Conservation (phyloP, 2,888 invertebrate species). For the Zootermopsis nevadensis region DNA sequence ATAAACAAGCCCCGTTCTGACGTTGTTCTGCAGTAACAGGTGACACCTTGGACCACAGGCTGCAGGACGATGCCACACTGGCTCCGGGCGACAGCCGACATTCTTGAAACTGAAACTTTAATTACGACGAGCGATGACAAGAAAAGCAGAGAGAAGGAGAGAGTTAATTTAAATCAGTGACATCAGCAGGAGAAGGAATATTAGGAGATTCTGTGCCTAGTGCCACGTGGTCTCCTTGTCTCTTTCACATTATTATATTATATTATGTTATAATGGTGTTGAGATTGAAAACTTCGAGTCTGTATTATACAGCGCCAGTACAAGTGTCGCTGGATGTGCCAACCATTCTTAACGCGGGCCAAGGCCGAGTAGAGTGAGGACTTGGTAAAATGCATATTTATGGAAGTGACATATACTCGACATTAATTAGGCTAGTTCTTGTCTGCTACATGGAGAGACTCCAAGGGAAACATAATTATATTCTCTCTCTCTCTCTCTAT, state of each 20-base stretch:
- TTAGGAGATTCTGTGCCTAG: background rate
- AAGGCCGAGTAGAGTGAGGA: background rate
- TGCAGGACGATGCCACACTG: background rate
- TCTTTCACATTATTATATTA: background rate
- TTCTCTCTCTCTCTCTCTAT: background rate
- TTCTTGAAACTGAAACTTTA: slow-evolving; percentile 6
- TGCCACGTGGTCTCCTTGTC: background rate
- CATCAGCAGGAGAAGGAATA: background rate
- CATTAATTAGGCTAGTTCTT: background rate
- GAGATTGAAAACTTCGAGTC: background rate
- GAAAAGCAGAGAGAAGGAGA: background rate
- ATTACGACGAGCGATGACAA: slow-evolving; percentile 1
- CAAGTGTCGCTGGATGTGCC: background rate
- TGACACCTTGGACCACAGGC: background rate
- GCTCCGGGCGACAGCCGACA: background rate
- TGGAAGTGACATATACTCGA: background rate
- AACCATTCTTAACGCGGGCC: background rate
- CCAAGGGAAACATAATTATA: background rate
- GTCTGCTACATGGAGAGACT: background rate
- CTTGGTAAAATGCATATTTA: background rate
- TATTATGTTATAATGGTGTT: background rate
- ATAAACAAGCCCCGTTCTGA: background rate
- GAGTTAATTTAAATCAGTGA: background rate
- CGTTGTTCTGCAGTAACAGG: too few species aligned
- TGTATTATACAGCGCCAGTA: background rate